These are phyloP conservation scores for Narcine bancroftii DNA, from an alignment of 2,113 vertebrate species.

Conservation along the genomic window DNA sequence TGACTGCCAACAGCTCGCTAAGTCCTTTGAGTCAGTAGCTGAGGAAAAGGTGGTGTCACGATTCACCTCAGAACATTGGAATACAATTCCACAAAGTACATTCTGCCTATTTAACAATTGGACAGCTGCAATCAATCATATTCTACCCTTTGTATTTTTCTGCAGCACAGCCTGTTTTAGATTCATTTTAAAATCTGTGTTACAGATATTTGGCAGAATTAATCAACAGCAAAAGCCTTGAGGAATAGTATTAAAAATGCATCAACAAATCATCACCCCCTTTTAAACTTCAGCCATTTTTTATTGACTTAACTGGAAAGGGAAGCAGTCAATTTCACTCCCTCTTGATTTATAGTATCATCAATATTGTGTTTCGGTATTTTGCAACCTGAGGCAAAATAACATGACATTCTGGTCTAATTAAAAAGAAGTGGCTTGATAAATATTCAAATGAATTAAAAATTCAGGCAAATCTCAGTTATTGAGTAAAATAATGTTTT, in stretches of 20 bases:
- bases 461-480: no score
- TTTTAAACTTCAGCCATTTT: not conserved
- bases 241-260: not conserved
- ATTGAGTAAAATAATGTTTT: not conserved
- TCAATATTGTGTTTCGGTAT: not conserved
- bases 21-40: not conserved
- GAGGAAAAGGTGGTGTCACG: not conserved
- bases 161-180: not conserved
- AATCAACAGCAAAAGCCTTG: not conserved
- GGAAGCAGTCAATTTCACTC: not conserved
- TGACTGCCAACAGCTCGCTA: not conserved
- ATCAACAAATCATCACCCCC: not conserved
- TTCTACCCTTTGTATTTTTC: not conserved
- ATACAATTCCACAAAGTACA: not conserved
- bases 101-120: not conserved
- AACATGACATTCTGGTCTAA: not conserved
- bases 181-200: not conserved
- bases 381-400: not conserved
- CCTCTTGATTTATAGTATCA: not conserved
- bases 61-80: not conserved
- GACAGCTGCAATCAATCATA: not conserved
- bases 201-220: not conserved
- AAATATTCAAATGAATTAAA: not conserved
- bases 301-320: not conserved
- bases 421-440: not conserved